phyloP scores from a whole-genome alignment of 2,113 vertebrate genomes.

The Erythrocebus patas region DNA sequence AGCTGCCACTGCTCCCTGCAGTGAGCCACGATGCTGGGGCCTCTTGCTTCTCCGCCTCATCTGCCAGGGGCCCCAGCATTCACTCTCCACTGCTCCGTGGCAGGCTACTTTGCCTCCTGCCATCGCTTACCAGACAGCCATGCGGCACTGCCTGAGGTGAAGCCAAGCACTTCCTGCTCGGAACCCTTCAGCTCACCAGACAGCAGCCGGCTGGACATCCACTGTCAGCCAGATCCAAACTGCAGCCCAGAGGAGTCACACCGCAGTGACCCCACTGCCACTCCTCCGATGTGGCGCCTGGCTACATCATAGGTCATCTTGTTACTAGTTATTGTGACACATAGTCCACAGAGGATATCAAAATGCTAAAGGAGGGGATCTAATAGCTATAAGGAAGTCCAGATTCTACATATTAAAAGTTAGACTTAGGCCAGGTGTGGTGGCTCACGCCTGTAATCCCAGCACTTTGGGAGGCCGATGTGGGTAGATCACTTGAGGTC shows the following conservation, averaged over 20 bases:
- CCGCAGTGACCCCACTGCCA: background rate
- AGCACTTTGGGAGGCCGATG: too few relatives aligned
- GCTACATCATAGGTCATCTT: background rate
- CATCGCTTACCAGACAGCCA: too few relatives aligned
- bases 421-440: background rate
- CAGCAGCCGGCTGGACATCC: background rate
- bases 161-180: too few relatives aligned
- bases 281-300: background rate
- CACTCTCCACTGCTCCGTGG: too few relatives aligned
- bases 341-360: background rate
- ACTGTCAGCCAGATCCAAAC: background rate
- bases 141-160: too few relatives aligned
- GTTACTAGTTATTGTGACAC: background rate
- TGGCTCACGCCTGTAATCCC: too few relatives aligned
- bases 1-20: background rate
- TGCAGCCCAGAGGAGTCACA: background rate
- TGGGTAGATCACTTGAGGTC: too few relatives aligned
- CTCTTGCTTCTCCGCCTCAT: too few relatives aligned
- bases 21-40: too few relatives aligned
- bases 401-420: background rate
- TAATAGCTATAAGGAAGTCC: background rate
- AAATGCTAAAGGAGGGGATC: background rate
- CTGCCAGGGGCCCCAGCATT: too few relatives aligned
- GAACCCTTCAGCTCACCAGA: too few relatives aligned
- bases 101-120: too few relatives aligned